Evolutionary conservation across 2,888 invertebrate genomes (phyloP).

Genomic region (Athalia cordata): DNA sequence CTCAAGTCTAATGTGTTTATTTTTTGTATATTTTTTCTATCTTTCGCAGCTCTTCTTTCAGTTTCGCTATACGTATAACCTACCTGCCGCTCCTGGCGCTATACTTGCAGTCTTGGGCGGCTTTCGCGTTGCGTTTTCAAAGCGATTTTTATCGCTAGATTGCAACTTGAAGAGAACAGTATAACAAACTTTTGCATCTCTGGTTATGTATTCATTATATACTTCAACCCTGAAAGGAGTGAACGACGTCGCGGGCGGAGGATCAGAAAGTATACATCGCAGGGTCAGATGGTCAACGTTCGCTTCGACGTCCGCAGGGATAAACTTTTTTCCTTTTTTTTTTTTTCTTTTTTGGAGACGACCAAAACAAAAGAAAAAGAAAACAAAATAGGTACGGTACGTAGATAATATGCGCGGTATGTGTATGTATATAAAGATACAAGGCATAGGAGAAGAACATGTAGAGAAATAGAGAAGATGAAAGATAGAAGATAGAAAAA

Average conservation of each 20-base stretch:
- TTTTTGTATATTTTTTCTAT: not conserved
- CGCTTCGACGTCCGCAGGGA: too few relatives aligned
- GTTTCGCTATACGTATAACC: not conserved
- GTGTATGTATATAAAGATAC: too few relatives aligned
- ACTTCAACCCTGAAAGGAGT: too few relatives aligned
- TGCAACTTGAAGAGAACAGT: constrained; percentile 42
- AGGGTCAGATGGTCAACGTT: too few relatives aligned
- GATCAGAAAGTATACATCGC: too few relatives aligned
- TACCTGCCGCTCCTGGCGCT: not conserved
- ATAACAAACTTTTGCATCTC: not conserved
- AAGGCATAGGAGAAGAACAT: too few relatives aligned
- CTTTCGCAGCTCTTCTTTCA: not conserved
- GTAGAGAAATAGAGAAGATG: not conserved
- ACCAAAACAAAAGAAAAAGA: not conserved
- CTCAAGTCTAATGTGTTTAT: not conserved
- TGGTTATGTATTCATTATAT: too few relatives aligned
- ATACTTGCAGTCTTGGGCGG: too few relatives aligned
- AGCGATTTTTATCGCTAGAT: constrained; percentile 43
- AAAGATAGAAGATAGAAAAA: constrained; percentile 7
- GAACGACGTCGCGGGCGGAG: too few relatives aligned
- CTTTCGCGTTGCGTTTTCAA: not conserved
- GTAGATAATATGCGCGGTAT: too few relatives aligned
- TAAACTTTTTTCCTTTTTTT: too few relatives aligned
- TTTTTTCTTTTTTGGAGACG: too few relatives aligned
- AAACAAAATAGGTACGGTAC: not conserved